Evolutionary conservation across 2,113 vertebrate genomes (phyloP), one percentile per base, ranked within the genome.

Genomic region (Lathamus discolor): DNA sequence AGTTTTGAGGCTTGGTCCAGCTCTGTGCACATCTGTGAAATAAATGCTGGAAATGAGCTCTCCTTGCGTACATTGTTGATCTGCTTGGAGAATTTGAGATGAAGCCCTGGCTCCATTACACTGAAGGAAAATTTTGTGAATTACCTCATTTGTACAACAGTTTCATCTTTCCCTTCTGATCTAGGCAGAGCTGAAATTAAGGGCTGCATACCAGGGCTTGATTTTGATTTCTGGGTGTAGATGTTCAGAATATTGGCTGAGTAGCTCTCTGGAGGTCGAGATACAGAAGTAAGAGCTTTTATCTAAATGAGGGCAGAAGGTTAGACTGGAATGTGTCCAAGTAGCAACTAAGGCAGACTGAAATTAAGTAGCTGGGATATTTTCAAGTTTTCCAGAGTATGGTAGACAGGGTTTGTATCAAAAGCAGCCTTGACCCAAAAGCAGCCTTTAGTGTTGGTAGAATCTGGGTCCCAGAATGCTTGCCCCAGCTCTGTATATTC

Each of bases 241-340:
- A n/a, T 84, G 33, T 67, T 86, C n/a, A 54, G 63, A 78, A 17
- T 88, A 64, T 81, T 92, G 79, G 59, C 54, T 20, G 15, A 83
- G 18, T 69, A 62, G 46, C 67, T 84, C 76, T 90, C 86, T 83
- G 64, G 86, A 96, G 83, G 48, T 83, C 33, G 43, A 68, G n/a
- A 35, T 70, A 55, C n/a, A 88, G 69, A 88, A 92, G 28, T 68
- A 68, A 90, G 83, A 90, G 88, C 89, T 94, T 96, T 95, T 92
- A 88, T 70, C 73, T 86, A 72, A 92, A 90, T 93, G 86, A 93
- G 66, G 86, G 57, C 88, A 48, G 73, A 49, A 84, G 80, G 66
- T 88, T 83, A 86, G 52, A n/a, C 61, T 90, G 77, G 68, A 75
- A 72, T 62, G 19, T 28, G 19, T 74, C 48, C 66, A 78, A 84